Conservation (phyloP, 2,113 vertebrate species). For the Prochilodus magdalenae region DNA sequence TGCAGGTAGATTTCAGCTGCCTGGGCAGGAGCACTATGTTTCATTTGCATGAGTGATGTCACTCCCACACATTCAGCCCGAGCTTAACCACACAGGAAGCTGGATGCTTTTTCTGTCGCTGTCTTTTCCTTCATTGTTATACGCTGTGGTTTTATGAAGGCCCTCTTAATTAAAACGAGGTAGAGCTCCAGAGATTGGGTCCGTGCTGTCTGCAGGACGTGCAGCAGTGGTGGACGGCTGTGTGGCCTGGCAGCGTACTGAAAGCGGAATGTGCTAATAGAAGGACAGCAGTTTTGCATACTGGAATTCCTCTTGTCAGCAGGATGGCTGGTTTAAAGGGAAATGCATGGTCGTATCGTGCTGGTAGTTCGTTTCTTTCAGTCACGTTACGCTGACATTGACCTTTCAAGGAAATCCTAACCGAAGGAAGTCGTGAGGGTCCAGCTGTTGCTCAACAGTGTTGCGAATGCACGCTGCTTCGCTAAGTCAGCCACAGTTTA, state of each 20-base stretch:
- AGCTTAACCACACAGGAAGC: neutral
- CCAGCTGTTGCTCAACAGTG: constrained; percentile 4
- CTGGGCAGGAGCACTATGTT: neutral
- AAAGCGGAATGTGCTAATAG: constrained; percentile 28
- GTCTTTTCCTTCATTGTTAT: neutral
- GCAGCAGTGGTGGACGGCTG: neutral
- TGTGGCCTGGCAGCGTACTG: neutral
- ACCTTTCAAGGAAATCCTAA: constrained; percentile 26
- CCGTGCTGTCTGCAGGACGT: no score
- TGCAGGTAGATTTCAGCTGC: neutral
- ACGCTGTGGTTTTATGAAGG: neutral
- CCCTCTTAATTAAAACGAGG: neutral
- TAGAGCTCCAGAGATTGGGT: neutral
- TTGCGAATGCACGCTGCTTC: constrained; percentile 15
- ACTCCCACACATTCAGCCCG: neutral
- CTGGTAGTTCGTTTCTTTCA: constrained; percentile 22
- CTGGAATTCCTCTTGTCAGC: constrained; percentile 32
- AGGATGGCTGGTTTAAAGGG: constrained; percentile 38
- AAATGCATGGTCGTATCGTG: constrained; percentile 29
- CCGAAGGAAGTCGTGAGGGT: constrained; percentile 21
- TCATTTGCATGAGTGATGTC: constrained; percentile 49
- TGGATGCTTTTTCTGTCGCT: neutral
- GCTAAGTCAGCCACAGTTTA: neutral
- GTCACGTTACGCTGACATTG: constrained; percentile 49
- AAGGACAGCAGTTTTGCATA: constrained; percentile 31